Evolutionary conservation across 1,140 invertebrate species (phyloP).

Genomic region (Schlechtendalia chinensis): DNA sequence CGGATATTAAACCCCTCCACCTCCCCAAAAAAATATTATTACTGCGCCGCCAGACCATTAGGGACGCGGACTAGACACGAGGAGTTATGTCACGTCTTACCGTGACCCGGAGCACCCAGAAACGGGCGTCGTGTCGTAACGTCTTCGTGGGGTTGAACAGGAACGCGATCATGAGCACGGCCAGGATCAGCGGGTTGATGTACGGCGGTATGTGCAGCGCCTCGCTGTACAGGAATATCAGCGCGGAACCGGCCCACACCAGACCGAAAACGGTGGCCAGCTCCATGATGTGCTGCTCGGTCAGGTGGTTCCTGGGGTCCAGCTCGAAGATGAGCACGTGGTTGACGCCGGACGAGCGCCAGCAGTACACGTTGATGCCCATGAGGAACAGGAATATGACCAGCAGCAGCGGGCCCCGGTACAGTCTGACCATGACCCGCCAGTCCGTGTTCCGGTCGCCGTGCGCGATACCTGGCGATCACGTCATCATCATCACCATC

Average conservation of each 20-base stretch:
- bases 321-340: constrained; percentile 99
- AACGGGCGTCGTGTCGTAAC: constrained; percentile 87
- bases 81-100: too few species aligned
- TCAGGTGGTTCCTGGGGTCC: constrained; percentile 93
- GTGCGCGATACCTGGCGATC: constrained; percentile 74
- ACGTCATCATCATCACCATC: too few species aligned
- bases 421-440: constrained; percentile 79
- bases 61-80: too few species aligned
- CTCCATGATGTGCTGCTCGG: constrained; percentile 96
- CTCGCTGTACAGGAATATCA: constrained; percentile 80
- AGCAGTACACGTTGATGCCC: constrained; percentile 97
- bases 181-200: constrained; percentile 82
- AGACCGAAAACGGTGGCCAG: constrained; percentile 92
- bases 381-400: constrained; percentile 94
- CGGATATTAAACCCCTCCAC: too few species aligned
- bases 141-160: constrained; percentile 90
- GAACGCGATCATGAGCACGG: constrained; percentile 83
- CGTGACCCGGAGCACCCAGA: constrained; percentile 76
- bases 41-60: too few species aligned
- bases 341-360: constrained; percentile 96
- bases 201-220: constrained; percentile 87
- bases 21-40: too few species aligned
- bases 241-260: constrained; percentile 84
- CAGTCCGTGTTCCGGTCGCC: constrained; percentile 67
- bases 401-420: constrained; percentile 87